A percentile compares a stretch with the other conserved stretches of the same genome.
These are phyloP conservation scores for Trichosurus vulpecula DNA, from an alignment of 2,797 vertebrate species.

Conservation along the genomic window DNA sequence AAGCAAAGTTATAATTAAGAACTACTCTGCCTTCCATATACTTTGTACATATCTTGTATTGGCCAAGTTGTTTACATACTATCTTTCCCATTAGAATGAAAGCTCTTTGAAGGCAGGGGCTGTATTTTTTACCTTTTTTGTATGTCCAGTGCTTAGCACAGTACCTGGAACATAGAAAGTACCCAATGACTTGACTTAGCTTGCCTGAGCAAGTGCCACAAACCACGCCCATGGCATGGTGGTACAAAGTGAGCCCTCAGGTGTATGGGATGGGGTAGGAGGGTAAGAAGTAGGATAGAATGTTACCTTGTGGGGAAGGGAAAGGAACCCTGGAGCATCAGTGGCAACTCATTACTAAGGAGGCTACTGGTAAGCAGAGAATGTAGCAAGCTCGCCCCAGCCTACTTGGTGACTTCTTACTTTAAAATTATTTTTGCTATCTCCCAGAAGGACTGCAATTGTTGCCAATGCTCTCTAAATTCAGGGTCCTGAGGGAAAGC, in stretches of 20 bases:
- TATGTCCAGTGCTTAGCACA: not conserved
- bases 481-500: not conserved
- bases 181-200: not conserved
- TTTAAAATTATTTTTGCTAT: not conserved
- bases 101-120: not conserved
- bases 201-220: not conserved
- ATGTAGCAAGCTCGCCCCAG: not conserved
- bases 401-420: not conserved
- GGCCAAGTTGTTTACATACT: not conserved
- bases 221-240: not conserved
- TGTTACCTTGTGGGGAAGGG: not conserved
- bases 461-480: not conserved
- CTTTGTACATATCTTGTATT: not conserved
- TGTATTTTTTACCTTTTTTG: not conserved
- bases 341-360: not conserved
- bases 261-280: not conserved
- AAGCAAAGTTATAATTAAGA: not conserved
- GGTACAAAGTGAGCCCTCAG: not conserved
- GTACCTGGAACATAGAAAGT: not conserved
- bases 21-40: not conserved
- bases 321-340: not conserved
- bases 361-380: not conserved
- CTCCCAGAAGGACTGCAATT: not conserved
- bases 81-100: not conserved
- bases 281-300: not conserved